phyloP scores from a whole-genome alignment of 2,797 vertebrate species.

The Spinus olivaceus region DNA sequence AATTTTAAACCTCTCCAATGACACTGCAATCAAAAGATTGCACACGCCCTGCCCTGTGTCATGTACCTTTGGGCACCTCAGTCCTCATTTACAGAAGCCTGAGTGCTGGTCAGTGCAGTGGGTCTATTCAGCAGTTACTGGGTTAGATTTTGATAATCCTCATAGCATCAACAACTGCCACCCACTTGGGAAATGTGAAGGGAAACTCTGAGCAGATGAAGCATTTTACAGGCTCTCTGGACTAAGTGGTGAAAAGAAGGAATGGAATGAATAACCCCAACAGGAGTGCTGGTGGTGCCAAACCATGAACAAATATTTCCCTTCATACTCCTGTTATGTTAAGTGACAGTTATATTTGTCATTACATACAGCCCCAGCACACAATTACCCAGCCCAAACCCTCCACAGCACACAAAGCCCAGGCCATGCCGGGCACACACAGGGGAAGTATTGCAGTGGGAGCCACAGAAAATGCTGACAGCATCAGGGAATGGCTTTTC shows the following conservation, averaged over 20 bases:
- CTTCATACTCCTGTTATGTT: not conserved
- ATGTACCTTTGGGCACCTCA: not conserved
- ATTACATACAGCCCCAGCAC: not conserved
- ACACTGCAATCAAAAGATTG: not conserved
- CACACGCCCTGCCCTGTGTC: not conserved
- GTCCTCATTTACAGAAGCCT: not conserved
- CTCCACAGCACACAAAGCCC: not conserved
- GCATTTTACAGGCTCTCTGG: slow-evolving; percentile 24
- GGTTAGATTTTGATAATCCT: slow-evolving; percentile 2
- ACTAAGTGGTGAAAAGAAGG: slow-evolving; percentile 32
- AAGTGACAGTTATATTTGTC: slow-evolving; percentile 38
- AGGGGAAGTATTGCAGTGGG: not conserved
- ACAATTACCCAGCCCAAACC: not conserved
- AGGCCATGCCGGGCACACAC: not conserved
- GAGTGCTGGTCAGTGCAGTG: not conserved
- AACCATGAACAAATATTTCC: slow-evolving; percentile 58
- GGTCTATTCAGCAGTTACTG: not conserved
- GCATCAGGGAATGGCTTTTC: not conserved
- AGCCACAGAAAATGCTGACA: not conserved
- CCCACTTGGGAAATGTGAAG: not conserved
- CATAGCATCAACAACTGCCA: not conserved
- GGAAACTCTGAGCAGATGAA: slow-evolving; percentile 44
- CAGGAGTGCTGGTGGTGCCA: slow-evolving; percentile 16
- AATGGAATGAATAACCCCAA: slow-evolving; percentile 45
- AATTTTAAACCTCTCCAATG: not conserved